phyloP scores from a whole-genome alignment of 1,140 invertebrate species.

The Epicauta chinensis region DNA sequence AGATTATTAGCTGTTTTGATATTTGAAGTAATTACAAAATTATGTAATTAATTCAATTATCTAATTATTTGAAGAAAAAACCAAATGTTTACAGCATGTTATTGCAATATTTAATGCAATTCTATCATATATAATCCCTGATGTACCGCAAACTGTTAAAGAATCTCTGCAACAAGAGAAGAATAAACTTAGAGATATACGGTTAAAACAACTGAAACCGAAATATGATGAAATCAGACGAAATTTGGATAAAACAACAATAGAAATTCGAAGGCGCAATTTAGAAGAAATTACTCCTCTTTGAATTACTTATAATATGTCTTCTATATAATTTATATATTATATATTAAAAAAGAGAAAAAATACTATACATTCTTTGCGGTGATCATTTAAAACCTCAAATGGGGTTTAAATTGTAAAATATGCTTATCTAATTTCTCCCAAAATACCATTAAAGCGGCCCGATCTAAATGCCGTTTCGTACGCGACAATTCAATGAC shows the following conservation, averaged over 20 bases:
- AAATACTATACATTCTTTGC: too few species aligned
- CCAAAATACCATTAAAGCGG: conserved; percentile 94
- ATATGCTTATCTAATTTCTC: conserved; percentile 92
- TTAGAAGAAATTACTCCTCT: background rate
- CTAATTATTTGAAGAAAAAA: background rate
- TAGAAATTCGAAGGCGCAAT: background rate
- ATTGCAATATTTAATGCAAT: background rate
- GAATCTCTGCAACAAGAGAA: conserved; percentile 3
- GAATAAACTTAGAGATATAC: background rate
- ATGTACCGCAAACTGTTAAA: conserved; percentile 2
- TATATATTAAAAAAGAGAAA: too few species aligned
- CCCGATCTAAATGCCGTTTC: conserved; percentile 94
- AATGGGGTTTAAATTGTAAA: conserved; percentile 85
- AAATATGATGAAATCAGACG: background rate
- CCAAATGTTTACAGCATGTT: conserved; percentile 6
- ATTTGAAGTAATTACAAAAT: conserved; percentile 5
- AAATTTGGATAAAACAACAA: background rate
- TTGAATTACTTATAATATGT: too few species aligned
- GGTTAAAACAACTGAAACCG: background rate
- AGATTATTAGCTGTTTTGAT: conserved; percentile 2
- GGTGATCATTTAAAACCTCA: conserved; percentile 62
- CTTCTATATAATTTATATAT: too few species aligned
- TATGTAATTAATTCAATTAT: background rate
- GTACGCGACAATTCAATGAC: conserved; percentile 87
- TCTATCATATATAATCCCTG: conserved; percentile 1